Evolutionary conservation across 2,888 invertebrate genomes (phyloP).

Genomic region (Icerya purchasi): DNA sequence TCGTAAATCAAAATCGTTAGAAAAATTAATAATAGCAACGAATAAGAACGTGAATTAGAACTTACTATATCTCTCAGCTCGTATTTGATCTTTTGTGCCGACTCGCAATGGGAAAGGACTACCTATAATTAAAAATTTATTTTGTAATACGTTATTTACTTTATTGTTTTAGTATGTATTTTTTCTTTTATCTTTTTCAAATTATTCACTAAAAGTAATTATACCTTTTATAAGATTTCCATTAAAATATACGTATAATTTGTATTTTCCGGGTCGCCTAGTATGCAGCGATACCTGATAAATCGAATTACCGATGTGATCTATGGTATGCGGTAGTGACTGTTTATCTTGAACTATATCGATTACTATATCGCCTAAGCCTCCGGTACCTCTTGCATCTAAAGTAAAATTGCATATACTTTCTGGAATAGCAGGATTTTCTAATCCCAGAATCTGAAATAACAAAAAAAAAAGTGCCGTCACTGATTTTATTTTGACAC

Average conservation of each 20-base stretch:
- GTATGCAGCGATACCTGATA: conserved; percentile 33
- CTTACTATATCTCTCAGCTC: conserved; percentile 20
- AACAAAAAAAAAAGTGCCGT: neutral
- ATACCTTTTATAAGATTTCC: conserved; percentile 48
- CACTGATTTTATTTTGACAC: too few relatives aligned
- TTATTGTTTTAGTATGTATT: too few relatives aligned
- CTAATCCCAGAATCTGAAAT: conserved; percentile 40
- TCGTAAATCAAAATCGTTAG: neutral
- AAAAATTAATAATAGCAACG: neutral
- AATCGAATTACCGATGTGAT: conserved; percentile 45
- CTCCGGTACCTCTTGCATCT: conserved; percentile 54
- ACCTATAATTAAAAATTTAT: conserved; percentile 24
- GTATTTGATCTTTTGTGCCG: conserved; percentile 32
- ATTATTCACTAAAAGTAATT: neutral
- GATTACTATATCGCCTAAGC: conserved; percentile 65
- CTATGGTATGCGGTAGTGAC: conserved; percentile 61
- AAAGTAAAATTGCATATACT: conserved; percentile 68
- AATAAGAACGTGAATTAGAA: conserved; percentile 3
- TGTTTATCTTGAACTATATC: conserved; percentile 78
- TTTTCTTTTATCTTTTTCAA: too few relatives aligned
- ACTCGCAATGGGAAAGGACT: conserved; percentile 74
- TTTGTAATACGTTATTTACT: neutral
- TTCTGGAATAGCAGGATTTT: conserved; percentile 54
- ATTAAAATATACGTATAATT: conserved; percentile 82
- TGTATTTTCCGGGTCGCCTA: conserved; percentile 33